Percentiles rank a stretch among this genome's conserved stretches.
These are phyloP conservation scores for Adelognathus sp. DNA, from an alignment of 2,888 invertebrate genomes.

Conservation along the genomic window DNA sequence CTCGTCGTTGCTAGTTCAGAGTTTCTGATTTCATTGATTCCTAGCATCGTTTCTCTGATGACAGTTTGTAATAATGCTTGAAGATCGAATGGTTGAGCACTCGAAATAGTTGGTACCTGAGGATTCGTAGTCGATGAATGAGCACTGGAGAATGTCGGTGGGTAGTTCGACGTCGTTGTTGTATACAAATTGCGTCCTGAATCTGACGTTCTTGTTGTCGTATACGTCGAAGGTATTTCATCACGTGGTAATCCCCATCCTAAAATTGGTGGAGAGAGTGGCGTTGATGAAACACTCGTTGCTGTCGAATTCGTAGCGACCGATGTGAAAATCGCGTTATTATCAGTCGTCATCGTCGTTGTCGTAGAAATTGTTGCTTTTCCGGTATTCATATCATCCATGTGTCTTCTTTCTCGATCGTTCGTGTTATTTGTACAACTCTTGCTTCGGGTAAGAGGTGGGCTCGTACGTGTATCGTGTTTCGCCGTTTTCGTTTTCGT, in stretches of 20 bases:
- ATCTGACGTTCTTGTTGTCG: background rate
- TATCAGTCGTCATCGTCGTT: background rate
- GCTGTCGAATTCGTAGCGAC: background rate
- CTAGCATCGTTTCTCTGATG: background rate
- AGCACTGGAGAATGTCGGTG: background rate
- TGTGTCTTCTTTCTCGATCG: background rate
- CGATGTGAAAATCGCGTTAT: background rate
- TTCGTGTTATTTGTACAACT: too few relatives aligned
- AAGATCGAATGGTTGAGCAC: background rate
- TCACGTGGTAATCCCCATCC: background rate
- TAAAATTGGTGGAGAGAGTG: background rate
- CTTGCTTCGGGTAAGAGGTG: too few relatives aligned
- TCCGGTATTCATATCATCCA: background rate
- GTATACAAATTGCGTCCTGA: too few relatives aligned
- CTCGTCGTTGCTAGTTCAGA: background rate
- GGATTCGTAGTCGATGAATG: background rate
- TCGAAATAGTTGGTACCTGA: background rate
- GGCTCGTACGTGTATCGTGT: too few relatives aligned
- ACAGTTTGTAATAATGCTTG: background rate
- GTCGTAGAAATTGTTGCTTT: background rate
- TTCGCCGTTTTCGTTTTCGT: too few relatives aligned
- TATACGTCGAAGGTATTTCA: background rate
- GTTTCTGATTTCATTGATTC: background rate
- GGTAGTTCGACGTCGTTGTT: background rate
- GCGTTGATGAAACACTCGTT: background rate